These are phyloP conservation scores for Aphidius colemani DNA, from an alignment of 2,888 invertebrate species.

Conservation along the genomic window DNA sequence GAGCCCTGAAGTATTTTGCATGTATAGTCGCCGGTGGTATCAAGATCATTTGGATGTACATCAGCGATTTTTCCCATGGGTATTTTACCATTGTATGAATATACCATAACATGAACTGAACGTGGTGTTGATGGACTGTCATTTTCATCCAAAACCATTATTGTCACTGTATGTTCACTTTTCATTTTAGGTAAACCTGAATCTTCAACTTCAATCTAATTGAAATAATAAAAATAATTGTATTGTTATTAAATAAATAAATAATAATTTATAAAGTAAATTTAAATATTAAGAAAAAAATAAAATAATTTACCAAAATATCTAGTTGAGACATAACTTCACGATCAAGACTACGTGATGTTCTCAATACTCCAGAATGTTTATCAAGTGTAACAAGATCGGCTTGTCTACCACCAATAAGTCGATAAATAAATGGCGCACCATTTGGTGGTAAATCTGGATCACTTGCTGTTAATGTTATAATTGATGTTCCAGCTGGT, in stretches of 20 bases:
- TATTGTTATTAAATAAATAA: conserved; percentile 4
- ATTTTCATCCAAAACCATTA: conserved; percentile 84
- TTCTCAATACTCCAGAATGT: conserved; percentile 79
- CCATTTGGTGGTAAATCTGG: conserved; percentile 89
- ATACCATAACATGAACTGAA: conserved; percentile 79
- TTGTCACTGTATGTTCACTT: conserved; percentile 76
- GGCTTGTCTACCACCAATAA: conserved; percentile 77
- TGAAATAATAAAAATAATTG: conserved; percentile 18
- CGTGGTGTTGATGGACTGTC: conserved; percentile 87
- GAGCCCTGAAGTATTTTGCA: conserved; percentile 77
- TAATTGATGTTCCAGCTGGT: conserved; percentile 79
- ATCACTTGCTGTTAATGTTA: conserved; percentile 85
- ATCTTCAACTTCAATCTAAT: conserved; percentile 80
- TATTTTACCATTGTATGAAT: conserved; percentile 76
- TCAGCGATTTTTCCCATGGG: conserved; percentile 86
- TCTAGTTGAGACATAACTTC: conserved; percentile 78
- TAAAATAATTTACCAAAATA: conserved; percentile 60
- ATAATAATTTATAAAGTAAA: too few relatives aligned
- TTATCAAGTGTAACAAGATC: conserved; percentile 77
- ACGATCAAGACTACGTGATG: conserved; percentile 80
- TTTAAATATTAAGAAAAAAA: too few relatives aligned
- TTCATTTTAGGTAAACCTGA: conserved; percentile 83
- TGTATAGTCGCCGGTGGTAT: conserved; percentile 85
- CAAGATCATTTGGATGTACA: conserved; percentile 90
- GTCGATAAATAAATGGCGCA: conserved; percentile 82